These are phyloP conservation scores for Corythornis madagascariensis DNA, from an alignment of 2,113 vertebrate species.

Conservation along the genomic window DNA sequence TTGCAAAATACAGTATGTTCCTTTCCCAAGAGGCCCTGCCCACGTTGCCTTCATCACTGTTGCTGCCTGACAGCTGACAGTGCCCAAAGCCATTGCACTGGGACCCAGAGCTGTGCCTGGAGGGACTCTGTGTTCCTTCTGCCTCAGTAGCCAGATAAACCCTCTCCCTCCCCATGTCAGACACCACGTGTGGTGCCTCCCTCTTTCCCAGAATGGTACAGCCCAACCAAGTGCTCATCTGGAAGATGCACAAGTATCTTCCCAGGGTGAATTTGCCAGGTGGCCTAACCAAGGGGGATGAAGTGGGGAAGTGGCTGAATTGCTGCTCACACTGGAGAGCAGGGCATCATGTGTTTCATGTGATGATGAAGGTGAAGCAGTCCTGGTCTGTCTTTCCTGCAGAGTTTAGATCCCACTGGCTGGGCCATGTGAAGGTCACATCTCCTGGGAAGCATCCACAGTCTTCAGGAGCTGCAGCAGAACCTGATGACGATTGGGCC, in stretches of 20 bases:
- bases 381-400: background rate
- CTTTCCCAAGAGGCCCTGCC: background rate
- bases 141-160: background rate
- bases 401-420: background rate
- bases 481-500: background rate
- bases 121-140: background rate
- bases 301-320: background rate
- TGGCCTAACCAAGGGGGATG: background rate
- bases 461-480: background rate
- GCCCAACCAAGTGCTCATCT: background rate
- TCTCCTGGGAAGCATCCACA: background rate
- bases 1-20: background rate
- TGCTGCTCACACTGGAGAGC: background rate
- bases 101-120: background rate
- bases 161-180: background rate
- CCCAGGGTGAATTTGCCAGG: background rate
- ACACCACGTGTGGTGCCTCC: background rate
- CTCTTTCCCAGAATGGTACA: background rate
- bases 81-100: background rate
- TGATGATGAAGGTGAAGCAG: background rate
- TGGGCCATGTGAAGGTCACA: background rate
- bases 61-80: background rate
- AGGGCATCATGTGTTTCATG: rapidly evolving
- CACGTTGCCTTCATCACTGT: background rate
- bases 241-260: background rate